Conservation (phyloP, 1,140 invertebrate species). For the Eulimnadia texana region DNA sequence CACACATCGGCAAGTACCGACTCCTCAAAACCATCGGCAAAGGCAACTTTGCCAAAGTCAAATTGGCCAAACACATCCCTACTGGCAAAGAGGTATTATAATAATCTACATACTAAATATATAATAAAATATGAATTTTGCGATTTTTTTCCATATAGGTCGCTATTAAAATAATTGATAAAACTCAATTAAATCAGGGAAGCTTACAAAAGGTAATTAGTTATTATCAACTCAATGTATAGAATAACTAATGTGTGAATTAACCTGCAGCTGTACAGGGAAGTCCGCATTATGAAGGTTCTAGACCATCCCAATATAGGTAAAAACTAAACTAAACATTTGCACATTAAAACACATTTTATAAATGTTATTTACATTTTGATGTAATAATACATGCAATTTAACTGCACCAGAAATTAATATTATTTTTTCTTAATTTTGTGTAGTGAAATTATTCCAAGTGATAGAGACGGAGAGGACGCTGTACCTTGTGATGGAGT, state of each 20-base stretch:
- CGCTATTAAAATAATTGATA: constrained; percentile 99
- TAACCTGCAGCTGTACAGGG: constrained; percentile 60
- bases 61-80: constrained; percentile 96
- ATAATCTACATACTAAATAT: no score
- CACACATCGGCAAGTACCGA: constrained; percentile 97
- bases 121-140: no score
- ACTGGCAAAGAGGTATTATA: constrained; percentile 83
- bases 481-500: constrained; percentile 99
- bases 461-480: constrained; percentile 99
- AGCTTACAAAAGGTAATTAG: constrained; percentile 80
- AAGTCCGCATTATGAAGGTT: constrained; percentile 99
- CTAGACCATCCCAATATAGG: constrained; percentile 99
- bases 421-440: constrained; percentile 18
- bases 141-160: constrained; percentile 40
- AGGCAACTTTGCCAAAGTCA: constrained; percentile 99
- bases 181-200: constrained; percentile 96
- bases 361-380: no score
- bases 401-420: no score
- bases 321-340: constrained; percentile 29
- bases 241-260: constrained; percentile 8
- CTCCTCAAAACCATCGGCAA: constrained; percentile 99
- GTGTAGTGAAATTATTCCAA: constrained; percentile 91
- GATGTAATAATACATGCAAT: no score
- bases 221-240: background rate
- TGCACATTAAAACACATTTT: no score